Evolutionary conservation across 1,140 invertebrate genomes (phyloP).

Genomic region (Vollenhovia emeryi): DNA sequence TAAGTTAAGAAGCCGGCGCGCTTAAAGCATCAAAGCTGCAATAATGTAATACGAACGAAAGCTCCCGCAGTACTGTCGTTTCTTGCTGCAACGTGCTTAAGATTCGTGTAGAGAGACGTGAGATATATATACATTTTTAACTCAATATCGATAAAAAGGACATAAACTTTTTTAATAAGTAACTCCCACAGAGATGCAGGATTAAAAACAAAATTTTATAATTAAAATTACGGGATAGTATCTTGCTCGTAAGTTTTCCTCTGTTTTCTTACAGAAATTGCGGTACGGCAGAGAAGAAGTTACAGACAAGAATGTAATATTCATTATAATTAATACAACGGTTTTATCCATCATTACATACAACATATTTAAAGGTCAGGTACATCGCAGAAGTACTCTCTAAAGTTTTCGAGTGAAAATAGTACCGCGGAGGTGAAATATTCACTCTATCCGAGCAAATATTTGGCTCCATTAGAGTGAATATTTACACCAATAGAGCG

Average conservation of each 20-base stretch:
- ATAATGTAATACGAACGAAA: constrained; percentile 35
- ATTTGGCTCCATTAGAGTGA: too few species aligned
- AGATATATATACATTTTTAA: constrained; percentile 6
- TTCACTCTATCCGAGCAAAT: too few species aligned
- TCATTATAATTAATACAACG: not conserved
- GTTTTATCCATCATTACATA: not conserved
- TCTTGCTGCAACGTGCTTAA: constrained; percentile 4
- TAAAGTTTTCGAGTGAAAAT: too few species aligned
- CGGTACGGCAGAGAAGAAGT: not conserved
- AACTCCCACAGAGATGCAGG: not conserved
- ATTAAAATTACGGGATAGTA: not conserved
- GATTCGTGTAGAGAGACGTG: not conserved
- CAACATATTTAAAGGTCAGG: constrained; percentile 28
- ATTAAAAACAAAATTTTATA: too few species aligned
- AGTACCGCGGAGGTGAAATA: too few species aligned
- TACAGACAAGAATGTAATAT: constrained; percentile 7
- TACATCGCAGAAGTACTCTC: constrained; percentile 9
- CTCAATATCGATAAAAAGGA: not conserved
- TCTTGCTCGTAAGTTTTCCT: not conserved
- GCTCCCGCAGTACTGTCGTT: constrained; percentile 9
- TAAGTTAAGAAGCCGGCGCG: constrained; percentile 54
- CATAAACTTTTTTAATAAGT: not conserved
- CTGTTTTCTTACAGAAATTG: not conserved
- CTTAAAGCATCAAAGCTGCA: constrained; percentile 63
- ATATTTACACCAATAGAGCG: too few species aligned